phyloP scores from a whole-genome alignment of 1,140 invertebrate species.

The Nephila pilipes region DNA sequence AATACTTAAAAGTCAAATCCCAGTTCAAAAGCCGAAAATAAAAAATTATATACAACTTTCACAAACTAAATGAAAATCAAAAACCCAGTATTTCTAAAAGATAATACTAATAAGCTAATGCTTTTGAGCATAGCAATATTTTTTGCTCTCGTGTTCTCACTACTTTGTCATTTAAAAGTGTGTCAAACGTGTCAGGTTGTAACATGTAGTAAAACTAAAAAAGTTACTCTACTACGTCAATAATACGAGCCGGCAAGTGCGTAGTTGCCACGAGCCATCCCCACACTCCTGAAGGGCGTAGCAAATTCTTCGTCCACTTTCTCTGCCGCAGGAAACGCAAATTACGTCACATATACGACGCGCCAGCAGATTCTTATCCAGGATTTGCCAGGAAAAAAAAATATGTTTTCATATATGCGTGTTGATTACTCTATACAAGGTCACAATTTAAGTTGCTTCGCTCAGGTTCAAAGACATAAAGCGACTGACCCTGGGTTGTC shows the following conservation, averaged over 20 bases:
- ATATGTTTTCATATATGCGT: constrained; percentile 32
- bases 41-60: no score
- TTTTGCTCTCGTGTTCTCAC: no score
- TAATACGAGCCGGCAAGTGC: background rate
- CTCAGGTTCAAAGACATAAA: constrained; percentile 51
- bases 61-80: no score
- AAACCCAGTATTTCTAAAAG: no score
- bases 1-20: no score
- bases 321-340: constrained; percentile 8
- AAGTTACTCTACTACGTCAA: constrained; percentile 20
- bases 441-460: constrained; percentile 35
- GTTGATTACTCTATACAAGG: constrained; percentile 55
- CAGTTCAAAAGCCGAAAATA: no score
- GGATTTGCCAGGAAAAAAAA: background rate
- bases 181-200: background rate
- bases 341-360: background rate
- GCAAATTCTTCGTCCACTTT: constrained; percentile 5
- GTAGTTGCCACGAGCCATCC: background rate
- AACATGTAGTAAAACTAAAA: background rate
- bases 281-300: background rate
- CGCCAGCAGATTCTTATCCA: constrained; percentile 19
- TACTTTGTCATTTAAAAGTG: background rate
- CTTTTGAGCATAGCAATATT: no score
- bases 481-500: constrained; percentile 40
- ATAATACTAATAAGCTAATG: no score